phyloP scores from a whole-genome alignment of 2,888 invertebrate genomes.

The Ctenicera cuprea region DNA sequence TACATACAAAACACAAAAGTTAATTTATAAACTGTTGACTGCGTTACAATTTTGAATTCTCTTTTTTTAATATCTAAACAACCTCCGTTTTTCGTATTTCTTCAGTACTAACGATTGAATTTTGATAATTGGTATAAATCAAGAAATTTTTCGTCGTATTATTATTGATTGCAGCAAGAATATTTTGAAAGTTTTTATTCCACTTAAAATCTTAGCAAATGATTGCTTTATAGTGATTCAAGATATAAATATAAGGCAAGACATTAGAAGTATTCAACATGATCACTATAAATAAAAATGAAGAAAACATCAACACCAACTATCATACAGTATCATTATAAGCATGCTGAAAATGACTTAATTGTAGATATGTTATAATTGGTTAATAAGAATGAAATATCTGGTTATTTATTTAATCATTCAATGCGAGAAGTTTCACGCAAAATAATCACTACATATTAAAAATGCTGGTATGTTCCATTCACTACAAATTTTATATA shows the following conservation, averaged over 20 bases:
- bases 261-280: slow-evolving; percentile 19
- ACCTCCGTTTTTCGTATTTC: too few relatives aligned
- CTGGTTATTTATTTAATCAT: slow-evolving; percentile 23
- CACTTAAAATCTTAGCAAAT: too few relatives aligned
- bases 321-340: slow-evolving; percentile 22
- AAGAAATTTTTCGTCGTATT: too few relatives aligned
- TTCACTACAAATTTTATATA: slow-evolving; percentile 15
- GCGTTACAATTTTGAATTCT: too few relatives aligned
- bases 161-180: too few relatives aligned
- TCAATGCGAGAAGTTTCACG: slow-evolving; percentile 17
- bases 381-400: slow-evolving; percentile 26
- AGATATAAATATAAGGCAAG: slow-evolving; percentile 21
- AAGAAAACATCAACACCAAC: slow-evolving; percentile 39
- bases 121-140: too few relatives aligned
- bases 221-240: not conserved
- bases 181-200: too few relatives aligned
- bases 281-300: slow-evolving; percentile 4
- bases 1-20: too few relatives aligned
- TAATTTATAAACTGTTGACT: too few relatives aligned
- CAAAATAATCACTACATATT: slow-evolving; percentile 23
- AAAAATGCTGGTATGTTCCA: slow-evolving; percentile 25
- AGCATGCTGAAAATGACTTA: slow-evolving; percentile 35
- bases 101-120: too few relatives aligned
- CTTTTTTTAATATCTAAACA: too few relatives aligned
- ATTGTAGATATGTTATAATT: slow-evolving; percentile 35